These are phyloP conservation scores for Crematogaster levior DNA, from an alignment of 2,888 invertebrate genomes.

Conservation along the genomic window DNA sequence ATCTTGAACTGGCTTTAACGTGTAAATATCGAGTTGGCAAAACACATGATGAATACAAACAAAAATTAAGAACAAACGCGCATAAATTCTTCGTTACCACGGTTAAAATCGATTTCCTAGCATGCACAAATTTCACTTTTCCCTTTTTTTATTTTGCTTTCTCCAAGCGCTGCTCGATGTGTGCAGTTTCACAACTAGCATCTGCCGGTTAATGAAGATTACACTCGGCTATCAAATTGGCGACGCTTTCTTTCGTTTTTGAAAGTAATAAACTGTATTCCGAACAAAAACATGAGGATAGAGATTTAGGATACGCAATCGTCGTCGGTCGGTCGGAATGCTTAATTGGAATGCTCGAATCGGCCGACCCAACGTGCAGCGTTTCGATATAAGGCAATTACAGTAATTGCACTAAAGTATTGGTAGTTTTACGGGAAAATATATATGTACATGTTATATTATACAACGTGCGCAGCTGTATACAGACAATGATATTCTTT, in stretches of 20 bases:
- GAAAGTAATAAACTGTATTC: conserved; percentile 40
- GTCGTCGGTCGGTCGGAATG: conserved; percentile 21
- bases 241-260: not conserved
- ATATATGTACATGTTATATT: not conserved
- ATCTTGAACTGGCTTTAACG: not conserved
- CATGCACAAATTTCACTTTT: not conserved
- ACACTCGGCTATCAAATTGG: conserved; percentile 1
- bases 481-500: conserved; percentile 41
- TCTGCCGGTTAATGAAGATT: conserved; percentile 19
- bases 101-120: not conserved
- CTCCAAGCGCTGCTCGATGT: not conserved
- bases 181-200: not conserved
- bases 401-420: conserved; percentile 78
- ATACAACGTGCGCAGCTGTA: not conserved
- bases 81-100: not conserved
- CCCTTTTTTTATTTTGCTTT: not conserved
- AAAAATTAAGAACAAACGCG: not conserved
- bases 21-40: not conserved
- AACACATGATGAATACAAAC: not conserved
- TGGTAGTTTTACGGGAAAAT: conserved; percentile 58
- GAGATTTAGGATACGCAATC: conserved; percentile 30
- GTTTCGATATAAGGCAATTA: conserved; percentile 74
- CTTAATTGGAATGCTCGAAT: conserved; percentile 63
- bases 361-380: conserved; percentile 52
- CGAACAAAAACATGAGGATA: not conserved